Percentiles rank a stretch among this genome's conserved stretches.
Evolutionary conservation across 2,113 vertebrate genomes (phyloP).

Genomic region (Macaca nemestrina): DNA sequence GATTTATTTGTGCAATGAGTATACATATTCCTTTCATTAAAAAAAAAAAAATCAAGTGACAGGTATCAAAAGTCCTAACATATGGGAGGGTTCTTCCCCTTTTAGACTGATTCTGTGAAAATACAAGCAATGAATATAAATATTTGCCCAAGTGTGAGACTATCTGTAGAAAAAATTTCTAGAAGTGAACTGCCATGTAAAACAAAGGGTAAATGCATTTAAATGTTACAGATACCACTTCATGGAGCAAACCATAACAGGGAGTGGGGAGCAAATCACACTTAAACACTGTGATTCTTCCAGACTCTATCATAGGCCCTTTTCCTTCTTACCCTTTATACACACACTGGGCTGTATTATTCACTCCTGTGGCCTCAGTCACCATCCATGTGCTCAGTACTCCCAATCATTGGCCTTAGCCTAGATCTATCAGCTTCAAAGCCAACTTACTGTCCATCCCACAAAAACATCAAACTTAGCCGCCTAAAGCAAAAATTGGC

Average conservation of each 20-base stretch:
- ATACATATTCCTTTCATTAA: neutral
- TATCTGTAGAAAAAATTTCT: neutral
- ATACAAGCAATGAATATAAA: neutral
- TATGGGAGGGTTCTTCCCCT: neutral
- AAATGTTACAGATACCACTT: neutral
- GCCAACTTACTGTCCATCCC: neutral
- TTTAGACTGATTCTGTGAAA: conserved; percentile 29
- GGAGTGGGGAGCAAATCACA: neutral
- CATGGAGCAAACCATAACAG: neutral
- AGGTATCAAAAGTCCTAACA: neutral
- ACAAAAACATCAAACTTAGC: neutral
- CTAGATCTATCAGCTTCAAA: neutral
- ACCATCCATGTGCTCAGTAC: neutral
- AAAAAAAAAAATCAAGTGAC: neutral
- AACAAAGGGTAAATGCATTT: neutral
- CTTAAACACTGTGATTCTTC: neutral
- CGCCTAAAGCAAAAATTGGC: neutral
- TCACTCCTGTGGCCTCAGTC: neutral
- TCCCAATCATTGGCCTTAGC: neutral
- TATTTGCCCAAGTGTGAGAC: neutral
- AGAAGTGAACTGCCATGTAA: neutral
- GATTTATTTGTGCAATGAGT: neutral
- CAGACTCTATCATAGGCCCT: neutral
- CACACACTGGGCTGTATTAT: neutral
- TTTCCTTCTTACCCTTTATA: neutral